Base-by-base conservation (phyloP, 37 sponge, comb jelly and placozoan genomes). In the Cladorhizidae sp. region DNA sequence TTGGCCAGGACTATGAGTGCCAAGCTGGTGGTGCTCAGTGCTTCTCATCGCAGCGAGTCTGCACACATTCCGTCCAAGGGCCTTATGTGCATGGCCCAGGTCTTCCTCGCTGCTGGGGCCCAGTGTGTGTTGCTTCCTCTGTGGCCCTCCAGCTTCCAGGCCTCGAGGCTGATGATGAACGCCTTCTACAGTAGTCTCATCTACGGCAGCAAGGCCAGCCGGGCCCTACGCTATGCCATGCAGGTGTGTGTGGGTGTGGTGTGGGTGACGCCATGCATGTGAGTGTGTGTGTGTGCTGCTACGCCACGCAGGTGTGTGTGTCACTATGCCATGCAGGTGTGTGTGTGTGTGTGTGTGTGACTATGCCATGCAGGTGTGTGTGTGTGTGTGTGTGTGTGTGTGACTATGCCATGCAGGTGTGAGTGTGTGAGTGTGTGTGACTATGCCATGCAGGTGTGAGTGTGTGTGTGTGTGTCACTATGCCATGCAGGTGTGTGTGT, bases 181-280 rank as follows among this genome's bases (percentile, higher is more conserved):
- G 92, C 93, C 33, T 91, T 97, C 83, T 97, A 92, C 80, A 89
- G 84, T 81, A 88, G 95, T 36, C 55, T 97, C 28, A 28, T 77
- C 35, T 78, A 83, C 40, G 97, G 97, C 6, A 94, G 94, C 77
- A 67, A 75, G 40, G 72, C 94, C 68, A 87, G 85, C 32, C 40
- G 94, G 56, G 94, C 91, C 7, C 74, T 96, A 49, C 29, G 83
- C 22, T 93, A 93, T 82, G 94, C 93, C 36, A 93, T 96, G 94
- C 91, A 89, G 80, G 91, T 87, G 28, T 75, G 37, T 12, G 22
- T 75, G 21, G 40, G 15, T 31, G 11, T 54, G 52, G 21, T 35
- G 21, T 63, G 42, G 28, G 56, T 76, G 59, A 28, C 28, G 9
- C 9, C 9, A 3, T 12, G 49, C 43, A 32, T 67, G 6, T 31